Evolutionary conservation across 2,113 vertebrate genomes (phyloP).

Genomic region (Bufo gargarizans): DNA sequence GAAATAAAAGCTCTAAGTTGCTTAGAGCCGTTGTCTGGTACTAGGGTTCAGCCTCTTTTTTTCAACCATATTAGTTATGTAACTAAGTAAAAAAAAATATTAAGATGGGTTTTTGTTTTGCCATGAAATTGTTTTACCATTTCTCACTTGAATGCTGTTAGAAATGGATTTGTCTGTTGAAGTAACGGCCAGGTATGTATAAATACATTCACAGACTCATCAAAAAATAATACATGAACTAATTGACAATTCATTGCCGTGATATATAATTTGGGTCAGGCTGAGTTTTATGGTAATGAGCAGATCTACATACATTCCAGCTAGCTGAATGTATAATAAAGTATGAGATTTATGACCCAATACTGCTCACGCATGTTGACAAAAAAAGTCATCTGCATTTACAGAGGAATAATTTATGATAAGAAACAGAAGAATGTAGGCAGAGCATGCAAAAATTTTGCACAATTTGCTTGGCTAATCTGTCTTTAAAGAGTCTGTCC

Average conservation of each 20-base stretch:
- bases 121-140: not conserved
- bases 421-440: not conserved
- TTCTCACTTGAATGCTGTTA: not conserved
- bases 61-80: too few relatives aligned
- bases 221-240: conserved; percentile 27
- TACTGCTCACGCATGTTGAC: not conserved
- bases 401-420: not conserved
- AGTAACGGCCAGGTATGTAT: not conserved
- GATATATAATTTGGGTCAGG: conserved; percentile 27
- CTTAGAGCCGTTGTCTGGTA: too few relatives aligned
- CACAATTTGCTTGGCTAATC: not conserved
- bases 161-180: not conserved
- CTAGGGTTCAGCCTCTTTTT: too few relatives aligned
- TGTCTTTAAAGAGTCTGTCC: not conserved
- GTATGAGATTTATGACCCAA: conserved; percentile 1
- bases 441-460: too few relatives aligned
- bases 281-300: conserved; percentile 18
- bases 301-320: not conserved
- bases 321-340: not conserved
- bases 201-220: conserved; percentile 15
- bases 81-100: too few relatives aligned
- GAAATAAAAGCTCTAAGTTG: too few relatives aligned
- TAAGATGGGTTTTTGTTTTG: not conserved
- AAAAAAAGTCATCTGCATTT: not conserved
- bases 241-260: conserved; percentile 10